Evolutionary conservation across 1,140 invertebrate species (phyloP).

Genomic region (Bombus waltoni): DNA sequence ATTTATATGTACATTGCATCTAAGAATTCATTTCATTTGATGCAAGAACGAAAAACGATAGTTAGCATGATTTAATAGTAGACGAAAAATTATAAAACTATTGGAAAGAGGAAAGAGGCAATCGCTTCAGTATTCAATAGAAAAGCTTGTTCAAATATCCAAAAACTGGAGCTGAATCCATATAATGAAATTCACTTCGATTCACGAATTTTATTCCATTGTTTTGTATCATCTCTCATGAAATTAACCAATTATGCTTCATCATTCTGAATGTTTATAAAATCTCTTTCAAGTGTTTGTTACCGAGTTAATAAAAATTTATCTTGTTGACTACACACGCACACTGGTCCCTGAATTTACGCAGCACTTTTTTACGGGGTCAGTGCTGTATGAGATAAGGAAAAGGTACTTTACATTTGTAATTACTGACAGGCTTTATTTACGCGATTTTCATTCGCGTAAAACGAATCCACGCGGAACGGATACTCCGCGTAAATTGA

Average conservation of each 20-base stretch:
- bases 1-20: neutral
- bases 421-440: too few relatives aligned
- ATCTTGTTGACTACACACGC: neutral
- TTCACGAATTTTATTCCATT: neutral
- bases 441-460: too few relatives aligned
- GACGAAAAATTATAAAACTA: too few relatives aligned
- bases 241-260: neutral
- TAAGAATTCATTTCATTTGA: neutral
- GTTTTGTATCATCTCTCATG: neutral
- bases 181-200: neutral
- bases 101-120: too few relatives aligned
- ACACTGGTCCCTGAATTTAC: too few relatives aligned
- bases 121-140: neutral
- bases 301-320: neutral
- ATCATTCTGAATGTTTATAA: neutral
- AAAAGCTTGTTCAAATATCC: too few relatives aligned
- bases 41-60: neutral
- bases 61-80: too few relatives aligned
- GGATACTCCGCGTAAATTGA: too few relatives aligned
- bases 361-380: too few relatives aligned
- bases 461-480: too few relatives aligned
- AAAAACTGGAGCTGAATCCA: too few relatives aligned
- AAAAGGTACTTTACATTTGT: neutral
- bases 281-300: neutral
- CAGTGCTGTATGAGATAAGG: too few relatives aligned